A percentile compares a stretch with the other conserved stretches of the same genome.
Evolutionary conservation across 1,140 invertebrate genomes (phyloP).

Genomic region (Berghia stephanieae): DNA sequence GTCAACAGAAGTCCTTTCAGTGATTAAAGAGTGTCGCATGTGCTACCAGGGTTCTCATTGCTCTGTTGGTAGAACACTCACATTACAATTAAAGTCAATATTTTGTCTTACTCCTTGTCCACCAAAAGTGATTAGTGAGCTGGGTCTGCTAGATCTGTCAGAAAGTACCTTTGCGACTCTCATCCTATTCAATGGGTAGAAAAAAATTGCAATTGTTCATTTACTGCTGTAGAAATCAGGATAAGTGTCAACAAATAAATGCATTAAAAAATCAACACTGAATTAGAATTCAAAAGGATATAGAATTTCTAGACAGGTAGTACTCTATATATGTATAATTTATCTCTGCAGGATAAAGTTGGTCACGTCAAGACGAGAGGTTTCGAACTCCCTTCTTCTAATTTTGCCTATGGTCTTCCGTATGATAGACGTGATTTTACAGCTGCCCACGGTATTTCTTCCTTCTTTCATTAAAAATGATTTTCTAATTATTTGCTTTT

Average conservation of each 20-base stretch:
- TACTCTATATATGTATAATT: conserved; percentile 17
- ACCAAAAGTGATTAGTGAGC: not conserved
- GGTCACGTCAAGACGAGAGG: conserved; percentile 30
- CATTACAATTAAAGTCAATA: too few species aligned
- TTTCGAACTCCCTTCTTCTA: conserved; percentile 16
- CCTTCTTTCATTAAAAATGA: too few species aligned
- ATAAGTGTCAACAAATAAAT: not conserved
- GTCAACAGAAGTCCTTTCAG: too few species aligned
- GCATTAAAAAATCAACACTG: not conserved
- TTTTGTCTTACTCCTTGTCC: too few species aligned
- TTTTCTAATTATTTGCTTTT: too few species aligned
- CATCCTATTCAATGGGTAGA: too few species aligned
- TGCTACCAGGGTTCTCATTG: too few species aligned
- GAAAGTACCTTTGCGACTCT: not conserved
- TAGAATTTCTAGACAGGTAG: too few species aligned
- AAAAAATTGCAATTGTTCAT: too few species aligned
- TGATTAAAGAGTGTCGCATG: too few species aligned
- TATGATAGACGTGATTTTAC: conserved; percentile 30
- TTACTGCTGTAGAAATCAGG: not conserved
- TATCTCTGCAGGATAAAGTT: conserved; percentile 23
- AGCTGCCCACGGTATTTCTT: conserved; percentile 24
- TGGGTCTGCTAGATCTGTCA: not conserved
- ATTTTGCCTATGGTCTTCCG: conserved; percentile 26
- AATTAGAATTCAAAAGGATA: too few species aligned
- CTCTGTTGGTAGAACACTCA: too few species aligned